A percentile compares a stretch with the other conserved stretches of the same genome.
Conservation (phyloP, 2,888 invertebrate genomes). For the Nineta flava region DNA sequence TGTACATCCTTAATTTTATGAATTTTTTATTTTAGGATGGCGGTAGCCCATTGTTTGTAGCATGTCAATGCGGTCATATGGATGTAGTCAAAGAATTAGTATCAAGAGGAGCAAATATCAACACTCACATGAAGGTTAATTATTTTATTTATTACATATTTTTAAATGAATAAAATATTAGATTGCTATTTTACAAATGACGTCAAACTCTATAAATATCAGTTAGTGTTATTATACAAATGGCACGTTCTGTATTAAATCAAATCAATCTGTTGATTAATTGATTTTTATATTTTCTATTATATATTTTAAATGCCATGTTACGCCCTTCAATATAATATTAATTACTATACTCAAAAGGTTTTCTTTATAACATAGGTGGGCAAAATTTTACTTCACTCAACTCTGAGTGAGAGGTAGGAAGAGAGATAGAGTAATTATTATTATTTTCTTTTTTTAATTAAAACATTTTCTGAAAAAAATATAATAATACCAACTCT, state of each 20-base stretch:
- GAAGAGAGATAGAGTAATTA: too few species aligned
- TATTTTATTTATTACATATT: background rate
- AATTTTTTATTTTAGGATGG: conserved; percentile 53
- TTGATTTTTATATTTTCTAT: too few species aligned
- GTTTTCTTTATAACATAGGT: too few species aligned
- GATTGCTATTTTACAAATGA: background rate
- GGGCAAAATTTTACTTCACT: too few species aligned
- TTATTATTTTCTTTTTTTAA: too few species aligned
- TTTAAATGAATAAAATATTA: background rate
- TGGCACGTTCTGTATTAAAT: background rate
- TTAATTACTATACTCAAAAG: too few species aligned
- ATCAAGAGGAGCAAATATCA: conserved; percentile 63
- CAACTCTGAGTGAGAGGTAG: too few species aligned
- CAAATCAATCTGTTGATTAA: background rate
- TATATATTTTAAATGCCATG: too few species aligned
- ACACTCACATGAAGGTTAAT: conserved; percentile 65
- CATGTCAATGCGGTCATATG: conserved; percentile 81
- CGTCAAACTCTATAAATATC: background rate
- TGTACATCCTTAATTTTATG: too few species aligned
- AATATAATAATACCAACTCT: too few species aligned
- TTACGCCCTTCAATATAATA: too few species aligned
- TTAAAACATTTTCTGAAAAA: too few species aligned
- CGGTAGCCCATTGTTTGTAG: conserved; percentile 85
- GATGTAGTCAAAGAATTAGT: conserved; percentile 76
- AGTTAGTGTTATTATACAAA: background rate